These are phyloP conservation scores for Lasioglossum oenotherae DNA, from an alignment of 2,888 invertebrate species.

Conservation along the genomic window DNA sequence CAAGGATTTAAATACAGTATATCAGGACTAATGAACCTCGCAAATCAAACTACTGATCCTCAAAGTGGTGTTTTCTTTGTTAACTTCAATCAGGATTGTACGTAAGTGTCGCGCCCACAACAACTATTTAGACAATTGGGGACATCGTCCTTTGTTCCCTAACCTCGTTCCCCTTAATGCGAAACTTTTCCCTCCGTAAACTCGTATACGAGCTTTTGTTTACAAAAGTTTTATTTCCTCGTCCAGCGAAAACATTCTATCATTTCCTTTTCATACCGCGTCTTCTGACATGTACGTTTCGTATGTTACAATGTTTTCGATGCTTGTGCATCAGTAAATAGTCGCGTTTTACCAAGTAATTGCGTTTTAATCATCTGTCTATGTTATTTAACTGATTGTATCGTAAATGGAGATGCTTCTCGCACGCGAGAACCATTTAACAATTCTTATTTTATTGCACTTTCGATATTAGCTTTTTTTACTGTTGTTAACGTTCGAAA, in stretches of 20 bases:
- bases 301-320: slow-evolving; percentile 40
- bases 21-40: slow-evolving; percentile 93
- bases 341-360: slow-evolving; percentile 69
- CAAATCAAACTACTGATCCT: slow-evolving; percentile 91
- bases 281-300: slow-evolving; percentile 1
- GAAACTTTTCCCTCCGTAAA: background rate
- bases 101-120: slow-evolving; percentile 90
- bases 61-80: slow-evolving; percentile 95
- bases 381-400: background rate
- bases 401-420: background rate
- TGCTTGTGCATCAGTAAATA: slow-evolving; percentile 50
- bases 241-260: background rate
- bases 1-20: slow-evolving; percentile 85
- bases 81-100: slow-evolving; percentile 98
- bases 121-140: slow-evolving; percentile 6
- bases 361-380: slow-evolving; percentile 67
- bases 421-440: background rate
- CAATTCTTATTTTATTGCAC: slow-evolving; percentile 43
- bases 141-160: slow-evolving; percentile 61
- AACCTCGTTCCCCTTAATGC: slow-evolving; percentile 47
- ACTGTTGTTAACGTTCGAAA: background rate
- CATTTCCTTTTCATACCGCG: background rate
- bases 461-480: background rate
- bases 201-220: background rate
- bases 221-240: background rate